phyloP scores from a whole-genome alignment of 2,113 vertebrate genomes.

The Microtus richardsoni region DNA sequence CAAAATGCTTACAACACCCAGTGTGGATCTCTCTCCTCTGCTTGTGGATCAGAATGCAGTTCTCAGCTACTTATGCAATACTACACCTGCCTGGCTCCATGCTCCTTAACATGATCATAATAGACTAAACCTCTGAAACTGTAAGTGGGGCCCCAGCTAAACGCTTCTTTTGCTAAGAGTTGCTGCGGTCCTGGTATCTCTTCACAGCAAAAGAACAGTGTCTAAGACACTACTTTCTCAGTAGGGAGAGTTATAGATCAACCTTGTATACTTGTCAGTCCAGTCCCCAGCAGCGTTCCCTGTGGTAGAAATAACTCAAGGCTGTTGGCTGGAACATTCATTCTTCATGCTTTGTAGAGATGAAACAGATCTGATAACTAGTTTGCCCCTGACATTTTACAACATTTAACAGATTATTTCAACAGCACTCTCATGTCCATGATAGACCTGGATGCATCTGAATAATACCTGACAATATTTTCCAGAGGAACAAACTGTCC shows the following conservation, averaged over 20 bases:
- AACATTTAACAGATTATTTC: conserved; percentile 6
- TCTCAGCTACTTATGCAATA: background rate
- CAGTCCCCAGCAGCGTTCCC: background rate
- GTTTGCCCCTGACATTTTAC: background rate
- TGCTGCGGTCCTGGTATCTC: background rate
- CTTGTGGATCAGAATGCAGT: background rate
- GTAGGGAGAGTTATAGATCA: background rate
- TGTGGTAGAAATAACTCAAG: conserved; percentile 40
- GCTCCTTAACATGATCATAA: background rate
- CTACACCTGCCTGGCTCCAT: background rate
- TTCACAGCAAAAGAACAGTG: background rate
- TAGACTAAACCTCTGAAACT: background rate
- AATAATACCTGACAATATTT: conserved; percentile 29
- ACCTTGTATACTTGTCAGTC: background rate
- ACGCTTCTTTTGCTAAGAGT: background rate
- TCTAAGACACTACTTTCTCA: background rate
- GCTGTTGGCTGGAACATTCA: background rate
- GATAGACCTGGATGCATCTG: background rate
- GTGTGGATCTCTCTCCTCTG: background rate
- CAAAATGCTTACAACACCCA: background rate
- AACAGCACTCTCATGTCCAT: background rate
- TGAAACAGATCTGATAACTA: background rate
- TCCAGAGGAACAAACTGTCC: background rate
- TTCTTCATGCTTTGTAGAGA: conserved; percentile 38
- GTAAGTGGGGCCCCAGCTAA: background rate